phyloP scores from a whole-genome alignment of 2,888 invertebrate species.

The Eupithecia inturbata region DNA sequence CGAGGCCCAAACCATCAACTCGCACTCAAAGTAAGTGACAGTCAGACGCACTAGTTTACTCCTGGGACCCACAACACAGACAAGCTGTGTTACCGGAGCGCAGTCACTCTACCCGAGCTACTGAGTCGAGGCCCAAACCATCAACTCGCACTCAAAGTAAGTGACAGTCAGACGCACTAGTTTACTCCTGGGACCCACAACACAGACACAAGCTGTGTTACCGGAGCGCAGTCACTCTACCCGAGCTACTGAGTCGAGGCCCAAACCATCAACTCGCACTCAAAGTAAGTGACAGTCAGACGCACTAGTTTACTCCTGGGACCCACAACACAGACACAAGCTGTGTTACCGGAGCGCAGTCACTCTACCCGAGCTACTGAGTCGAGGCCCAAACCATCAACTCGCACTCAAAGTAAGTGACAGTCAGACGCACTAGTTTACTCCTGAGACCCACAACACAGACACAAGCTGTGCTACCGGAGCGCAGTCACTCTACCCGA shows the following conservation, averaged over 20 bases:
- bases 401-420: slow-evolving; percentile 92
- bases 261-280: too few species aligned
- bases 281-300: slow-evolving; percentile 98
- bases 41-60: slow-evolving; percentile 97
- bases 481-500: too few species aligned
- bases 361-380: slow-evolving; percentile 91
- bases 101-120: slow-evolving; percentile 92
- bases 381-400: slow-evolving; percentile 93
- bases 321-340: slow-evolving; percentile 97
- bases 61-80: slow-evolving; percentile 99
- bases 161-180: too few species aligned
- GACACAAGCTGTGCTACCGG: too few species aligned
- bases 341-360: slow-evolving; percentile 97
- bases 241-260: too few species aligned
- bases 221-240: too few species aligned
- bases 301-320: slow-evolving; percentile 99
- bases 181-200: too few species aligned
- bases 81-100: slow-evolving; percentile 96
- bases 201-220: too few species aligned
- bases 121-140: slow-evolving; percentile 92
- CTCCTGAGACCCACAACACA: too few species aligned
- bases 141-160: slow-evolving; percentile 95
- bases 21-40: too few species aligned
- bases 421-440: too few species aligned
- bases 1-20: too few species aligned